Evolutionary conservation across 2,888 invertebrate genomes (phyloP), one percentile per base, ranked within the genome.

Genomic region (Sycophila texana): DNA sequence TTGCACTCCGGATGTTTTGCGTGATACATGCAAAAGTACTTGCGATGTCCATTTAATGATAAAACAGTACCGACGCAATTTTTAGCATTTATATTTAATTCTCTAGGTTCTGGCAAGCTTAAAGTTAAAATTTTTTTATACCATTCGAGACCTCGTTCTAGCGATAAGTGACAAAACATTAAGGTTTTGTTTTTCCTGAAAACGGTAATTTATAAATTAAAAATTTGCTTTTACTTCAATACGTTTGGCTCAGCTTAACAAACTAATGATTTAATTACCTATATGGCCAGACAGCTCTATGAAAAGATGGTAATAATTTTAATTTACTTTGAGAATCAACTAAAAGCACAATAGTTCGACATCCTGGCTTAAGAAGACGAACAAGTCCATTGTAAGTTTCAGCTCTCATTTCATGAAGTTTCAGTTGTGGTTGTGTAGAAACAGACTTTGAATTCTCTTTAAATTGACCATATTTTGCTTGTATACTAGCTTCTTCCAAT

Each of bases 1-100:
- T 93, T 92, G 73, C 90, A 90, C 91, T 97, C 97, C 0, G 96
- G 96, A 91, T 98, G 98, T 91, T 97, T 98, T 77, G 97, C 97
- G 92, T 99, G 99, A 92, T 98, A 99, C 93, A 99, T 98, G 91
- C 98, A 99, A 92, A 98, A 99, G 92, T 99, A 99, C 91, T 98
- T 97, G 82, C 99, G 93, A 91, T 98, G 97, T 30, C 99, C 99
- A 91, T 99, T 99, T 82, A 99, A 92, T 1, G 98, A 96, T 66
- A 99, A 92, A 79, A 99, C 99, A 4, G 98, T 98, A 74, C 99
- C 99, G 61, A 99, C 95, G 89, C 99, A 99, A 92, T 99, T 99
- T 85, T 97, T 94, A 26, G 98, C 97, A 92, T 99, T 99, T 81
- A 99, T 98, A 83, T 95, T 94, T 83, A 98, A 92, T 87, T 96